These are phyloP conservation scores for Poecile montanus DNA, from an alignment of 2,797 vertebrate species.

Conservation along the genomic window DNA sequence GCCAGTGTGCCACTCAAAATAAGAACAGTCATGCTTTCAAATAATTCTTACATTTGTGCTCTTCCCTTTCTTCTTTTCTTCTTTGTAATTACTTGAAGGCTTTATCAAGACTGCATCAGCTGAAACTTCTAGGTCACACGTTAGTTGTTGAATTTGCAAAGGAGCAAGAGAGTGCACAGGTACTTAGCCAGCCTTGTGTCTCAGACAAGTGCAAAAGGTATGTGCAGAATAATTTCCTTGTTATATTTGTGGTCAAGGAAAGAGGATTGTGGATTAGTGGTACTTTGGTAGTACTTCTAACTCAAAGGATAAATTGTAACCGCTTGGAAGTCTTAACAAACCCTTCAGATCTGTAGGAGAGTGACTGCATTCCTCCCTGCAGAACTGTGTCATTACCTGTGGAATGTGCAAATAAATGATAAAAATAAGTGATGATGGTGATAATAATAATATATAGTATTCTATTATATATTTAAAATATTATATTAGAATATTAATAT, in stretches of 20 bases:
- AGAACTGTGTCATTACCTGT: neutral
- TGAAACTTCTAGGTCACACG: conserved; percentile 87
- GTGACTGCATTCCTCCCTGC: neutral
- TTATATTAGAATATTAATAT: too few relatives aligned
- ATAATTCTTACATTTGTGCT: neutral
- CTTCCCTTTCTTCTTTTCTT: neutral
- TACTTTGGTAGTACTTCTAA: neutral
- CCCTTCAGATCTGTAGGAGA: neutral
- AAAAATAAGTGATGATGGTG: too few relatives aligned
- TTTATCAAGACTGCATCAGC: conserved; percentile 89
- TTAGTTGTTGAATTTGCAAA: conserved; percentile 93
- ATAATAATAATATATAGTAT: too few relatives aligned
- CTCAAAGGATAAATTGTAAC: neutral
- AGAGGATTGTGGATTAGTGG: accelerated
- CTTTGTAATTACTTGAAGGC: conserved; percentile 77
- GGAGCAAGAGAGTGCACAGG: conserved; percentile 82
- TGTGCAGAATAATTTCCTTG: neutral
- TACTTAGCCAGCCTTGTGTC: conserved; percentile 82
- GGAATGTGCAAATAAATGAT: neutral
- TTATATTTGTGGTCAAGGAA: neutral
- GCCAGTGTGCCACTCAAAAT: neutral
- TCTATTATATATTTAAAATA: too few relatives aligned
- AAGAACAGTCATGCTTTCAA: neutral
- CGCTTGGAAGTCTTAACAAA: neutral
- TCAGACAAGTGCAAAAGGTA: conserved; percentile 81